Conservation (phyloP, 2,113 vertebrate species). For the Ailurus styani region DNA sequence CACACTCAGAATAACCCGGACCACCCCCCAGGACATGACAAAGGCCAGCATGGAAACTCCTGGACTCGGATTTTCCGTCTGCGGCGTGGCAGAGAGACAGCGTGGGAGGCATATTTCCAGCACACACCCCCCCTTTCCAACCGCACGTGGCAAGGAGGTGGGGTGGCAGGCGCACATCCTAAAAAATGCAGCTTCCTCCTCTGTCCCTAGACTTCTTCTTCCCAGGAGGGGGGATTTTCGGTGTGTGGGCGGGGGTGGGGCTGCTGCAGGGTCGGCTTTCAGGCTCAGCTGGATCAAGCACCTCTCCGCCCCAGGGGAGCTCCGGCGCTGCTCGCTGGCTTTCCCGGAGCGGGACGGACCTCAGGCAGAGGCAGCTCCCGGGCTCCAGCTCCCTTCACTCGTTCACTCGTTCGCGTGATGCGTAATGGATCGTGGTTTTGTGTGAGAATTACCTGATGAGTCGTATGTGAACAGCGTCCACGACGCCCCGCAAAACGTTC, state of each 20-base stretch:
- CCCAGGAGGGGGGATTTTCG: not conserved
- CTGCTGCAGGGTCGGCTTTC: fast-evolving
- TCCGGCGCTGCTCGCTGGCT: not conserved
- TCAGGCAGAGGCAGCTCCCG: no score
- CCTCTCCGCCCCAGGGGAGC: not conserved
- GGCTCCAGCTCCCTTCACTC: not conserved
- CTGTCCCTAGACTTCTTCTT: not conserved
- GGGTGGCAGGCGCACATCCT: not conserved
- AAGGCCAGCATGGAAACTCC: not conserved
- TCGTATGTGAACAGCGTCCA: not conserved
- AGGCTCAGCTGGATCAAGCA: not conserved
- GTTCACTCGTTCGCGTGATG: not conserved
- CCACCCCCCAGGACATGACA: not conserved
- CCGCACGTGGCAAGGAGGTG: not conserved
- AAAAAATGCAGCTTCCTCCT: not conserved
- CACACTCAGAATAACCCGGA: not conserved
- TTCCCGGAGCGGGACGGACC: fast-evolving
- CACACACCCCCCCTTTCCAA: not conserved
- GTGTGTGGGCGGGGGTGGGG: no score
- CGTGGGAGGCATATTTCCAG: not conserved
- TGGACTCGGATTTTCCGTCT: not conserved
- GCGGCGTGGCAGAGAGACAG: not conserved
- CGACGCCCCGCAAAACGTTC: no score
- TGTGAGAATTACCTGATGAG: not conserved
- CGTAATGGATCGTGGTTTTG: not conserved